Conservation (phyloP, 2,797 vertebrate genomes). For the Epinephelus awoara region DNA sequence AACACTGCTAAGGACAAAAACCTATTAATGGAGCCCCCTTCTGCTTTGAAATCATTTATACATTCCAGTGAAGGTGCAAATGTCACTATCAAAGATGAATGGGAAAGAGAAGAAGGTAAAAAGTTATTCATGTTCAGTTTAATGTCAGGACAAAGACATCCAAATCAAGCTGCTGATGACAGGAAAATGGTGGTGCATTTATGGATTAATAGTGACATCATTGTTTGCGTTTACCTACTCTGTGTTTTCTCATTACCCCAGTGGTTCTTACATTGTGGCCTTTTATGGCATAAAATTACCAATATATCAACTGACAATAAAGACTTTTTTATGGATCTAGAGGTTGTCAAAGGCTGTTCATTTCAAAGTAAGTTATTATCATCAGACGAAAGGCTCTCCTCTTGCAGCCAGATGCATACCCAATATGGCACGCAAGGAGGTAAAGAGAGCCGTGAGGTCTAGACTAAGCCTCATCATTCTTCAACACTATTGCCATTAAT, state of each 20-base stretch:
- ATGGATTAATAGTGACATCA: neutral
- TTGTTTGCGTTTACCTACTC: neutral
- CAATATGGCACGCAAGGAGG: neutral
- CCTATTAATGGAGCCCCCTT: neutral
- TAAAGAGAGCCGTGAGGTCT: conserved; percentile 23
- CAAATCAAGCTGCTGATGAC: neutral
- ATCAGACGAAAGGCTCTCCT: conserved; percentile 15
- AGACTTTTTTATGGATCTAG: conserved; percentile 8
- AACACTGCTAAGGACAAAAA: neutral
- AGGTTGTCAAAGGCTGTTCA: conserved; percentile 7
- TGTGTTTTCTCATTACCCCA: neutral
- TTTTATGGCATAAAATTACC: conserved; percentile 6
- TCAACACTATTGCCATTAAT: conserved; percentile 46
- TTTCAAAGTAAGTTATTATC: conserved; percentile 19
- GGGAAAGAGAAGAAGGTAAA: neutral
- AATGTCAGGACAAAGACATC: conserved; percentile 9
- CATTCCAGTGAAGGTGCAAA: conserved; percentile 25
- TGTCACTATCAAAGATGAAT: conserved; percentile 37
- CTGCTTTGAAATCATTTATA: conserved; percentile 22
- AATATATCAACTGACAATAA: conserved; percentile 20
- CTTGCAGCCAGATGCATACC: neutral
- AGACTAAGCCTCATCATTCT: conserved; percentile 43
- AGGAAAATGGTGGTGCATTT: neutral
- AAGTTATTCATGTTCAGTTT: neutral
- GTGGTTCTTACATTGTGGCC: neutral